phyloP scores from a whole-genome alignment of 2,888 invertebrate genomes.

The Melangyna quadrimaculata region DNA sequence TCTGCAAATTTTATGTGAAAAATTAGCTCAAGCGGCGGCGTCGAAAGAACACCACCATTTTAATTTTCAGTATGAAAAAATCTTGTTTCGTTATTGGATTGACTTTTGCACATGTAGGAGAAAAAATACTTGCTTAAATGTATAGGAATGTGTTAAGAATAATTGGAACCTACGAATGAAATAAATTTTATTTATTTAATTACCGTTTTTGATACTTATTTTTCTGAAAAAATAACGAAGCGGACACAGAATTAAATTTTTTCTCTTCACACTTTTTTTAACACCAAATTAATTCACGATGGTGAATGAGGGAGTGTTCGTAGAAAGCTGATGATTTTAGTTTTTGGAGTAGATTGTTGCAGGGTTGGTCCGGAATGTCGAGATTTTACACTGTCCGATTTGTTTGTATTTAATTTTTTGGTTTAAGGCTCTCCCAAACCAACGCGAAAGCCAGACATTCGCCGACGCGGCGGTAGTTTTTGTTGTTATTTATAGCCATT shows the following conservation, averaged over 20 bases:
- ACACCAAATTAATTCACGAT: conserved; percentile 55
- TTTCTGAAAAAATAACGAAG: conserved; percentile 45
- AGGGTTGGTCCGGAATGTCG: no score
- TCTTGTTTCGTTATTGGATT: conserved; percentile 38
- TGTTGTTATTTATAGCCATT: no score
- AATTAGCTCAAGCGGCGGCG: conserved; percentile 76
- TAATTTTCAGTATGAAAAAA: conserved; percentile 55
- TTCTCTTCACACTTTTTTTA: conserved; percentile 52
- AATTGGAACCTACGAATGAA: not conserved
- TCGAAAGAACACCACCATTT: conserved; percentile 70
- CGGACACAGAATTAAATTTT: conserved; percentile 49
- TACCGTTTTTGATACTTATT: conserved; percentile 45
- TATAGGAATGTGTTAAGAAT: not conserved
- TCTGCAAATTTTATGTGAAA: conserved; percentile 73
- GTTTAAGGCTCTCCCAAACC: no score
- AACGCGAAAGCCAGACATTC: no score
- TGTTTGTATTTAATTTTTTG: no score
- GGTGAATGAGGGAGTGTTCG: not conserved
- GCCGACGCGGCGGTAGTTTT: no score
- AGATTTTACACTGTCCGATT: no score
- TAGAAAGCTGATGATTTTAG: not conserved
- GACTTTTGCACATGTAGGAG: not conserved
- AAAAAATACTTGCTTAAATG: not conserved
- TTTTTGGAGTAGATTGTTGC: not conserved
- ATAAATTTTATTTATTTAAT: conserved; percentile 37